These are phyloP conservation scores for Mugil cephalus DNA, from an alignment of 2,113 vertebrate species.

Conservation along the genomic window DNA sequence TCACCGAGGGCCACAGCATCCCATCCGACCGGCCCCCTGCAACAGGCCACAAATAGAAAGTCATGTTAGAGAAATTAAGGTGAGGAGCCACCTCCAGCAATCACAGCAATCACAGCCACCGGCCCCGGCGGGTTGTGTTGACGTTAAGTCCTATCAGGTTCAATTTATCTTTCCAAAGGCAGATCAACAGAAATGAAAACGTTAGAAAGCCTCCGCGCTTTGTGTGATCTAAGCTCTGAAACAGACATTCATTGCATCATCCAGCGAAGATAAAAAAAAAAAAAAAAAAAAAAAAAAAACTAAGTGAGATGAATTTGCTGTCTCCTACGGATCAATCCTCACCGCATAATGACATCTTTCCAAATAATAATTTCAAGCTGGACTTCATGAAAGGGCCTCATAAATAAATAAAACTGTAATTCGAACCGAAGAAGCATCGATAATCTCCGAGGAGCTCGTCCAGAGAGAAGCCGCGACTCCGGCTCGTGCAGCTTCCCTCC, in stretches of 20 bases:
- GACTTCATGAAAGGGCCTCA: background rate
- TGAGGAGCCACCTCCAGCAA: constrained; percentile 38
- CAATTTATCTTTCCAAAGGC: constrained; percentile 29
- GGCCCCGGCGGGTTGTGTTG: background rate
- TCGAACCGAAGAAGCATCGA: constrained; percentile 17
- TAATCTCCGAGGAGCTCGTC: constrained; percentile 23
- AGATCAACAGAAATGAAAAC: constrained; percentile 22
- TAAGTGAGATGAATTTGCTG: background rate
- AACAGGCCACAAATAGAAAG: constrained; percentile 29
- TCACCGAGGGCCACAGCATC: background rate
- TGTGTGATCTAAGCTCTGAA: constrained; percentile 1
- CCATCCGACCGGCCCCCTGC: constrained; percentile 12
- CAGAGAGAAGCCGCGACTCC: constrained; percentile 11
- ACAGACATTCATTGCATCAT: background rate
- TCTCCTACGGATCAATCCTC: constrained; percentile 6
- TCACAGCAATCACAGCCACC: constrained; percentile 2
- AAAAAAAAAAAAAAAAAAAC: background rate
- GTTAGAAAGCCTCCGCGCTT: background rate
- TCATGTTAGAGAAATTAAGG: constrained; percentile 46
- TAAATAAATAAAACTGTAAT: constrained; percentile 1
- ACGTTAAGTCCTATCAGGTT: constrained; percentile 14
- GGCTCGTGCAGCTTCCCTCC: constrained; percentile 21
- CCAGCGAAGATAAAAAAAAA: constrained; percentile 10
- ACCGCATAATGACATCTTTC: background rate
- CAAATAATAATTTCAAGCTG: constrained; percentile 14